A percentile compares a stretch with the other conserved stretches of the same genome.
phyloP scores from a whole-genome alignment of 2,797 vertebrate genomes.

The Anomalospiza imberbis region DNA sequence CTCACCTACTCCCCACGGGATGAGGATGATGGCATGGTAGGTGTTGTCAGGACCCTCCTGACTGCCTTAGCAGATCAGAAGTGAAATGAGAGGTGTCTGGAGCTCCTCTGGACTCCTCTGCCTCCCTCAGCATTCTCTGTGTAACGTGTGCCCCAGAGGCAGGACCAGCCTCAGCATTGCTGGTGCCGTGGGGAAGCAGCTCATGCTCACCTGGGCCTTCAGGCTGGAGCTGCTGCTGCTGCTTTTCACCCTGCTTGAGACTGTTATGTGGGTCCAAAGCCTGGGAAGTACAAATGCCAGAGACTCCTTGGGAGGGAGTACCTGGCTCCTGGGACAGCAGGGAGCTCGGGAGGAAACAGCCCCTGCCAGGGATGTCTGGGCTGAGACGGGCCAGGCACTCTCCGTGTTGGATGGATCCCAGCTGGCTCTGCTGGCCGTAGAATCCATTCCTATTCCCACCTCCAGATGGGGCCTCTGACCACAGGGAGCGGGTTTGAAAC shows the following conservation, averaged over 20 bases:
- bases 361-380: neutral
- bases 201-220: neutral
- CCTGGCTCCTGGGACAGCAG: neutral
- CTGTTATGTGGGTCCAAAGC: neutral
- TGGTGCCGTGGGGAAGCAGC: neutral
- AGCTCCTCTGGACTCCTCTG: neutral
- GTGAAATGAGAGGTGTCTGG: neutral
- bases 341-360: neutral
- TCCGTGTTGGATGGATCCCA: neutral
- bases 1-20: constrained; percentile 91
- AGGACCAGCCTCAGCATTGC: neutral
- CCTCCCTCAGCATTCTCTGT: neutral
- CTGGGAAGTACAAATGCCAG: neutral
- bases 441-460: constrained; percentile 27
- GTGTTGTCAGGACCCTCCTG: neutral
- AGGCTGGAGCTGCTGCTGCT: neutral
- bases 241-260: neutral
- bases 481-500: neutral
- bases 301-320: neutral
- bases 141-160: neutral
- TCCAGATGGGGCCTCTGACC: constrained; percentile 51
- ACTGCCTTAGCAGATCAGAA: neutral
- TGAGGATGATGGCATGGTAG: constrained; percentile 95
- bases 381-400: neutral
- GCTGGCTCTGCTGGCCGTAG: neutral